phyloP scores from a whole-genome alignment of 2,113 vertebrate genomes.

The Corythornis madagascariensis region DNA sequence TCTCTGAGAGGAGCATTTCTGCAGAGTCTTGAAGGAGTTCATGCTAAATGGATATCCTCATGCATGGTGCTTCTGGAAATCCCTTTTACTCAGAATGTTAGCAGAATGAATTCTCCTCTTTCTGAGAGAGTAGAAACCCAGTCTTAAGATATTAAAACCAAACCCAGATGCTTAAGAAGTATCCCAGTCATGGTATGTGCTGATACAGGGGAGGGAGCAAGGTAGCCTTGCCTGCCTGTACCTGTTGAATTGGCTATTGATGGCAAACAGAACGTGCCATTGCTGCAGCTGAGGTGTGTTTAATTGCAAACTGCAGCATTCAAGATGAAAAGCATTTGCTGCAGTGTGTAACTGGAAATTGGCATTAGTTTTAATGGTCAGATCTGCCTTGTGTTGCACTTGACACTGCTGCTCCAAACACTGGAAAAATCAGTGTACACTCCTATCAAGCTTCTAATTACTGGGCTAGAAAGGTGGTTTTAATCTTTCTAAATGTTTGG shows the following conservation, averaged over 20 bases:
- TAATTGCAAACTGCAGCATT: neutral
- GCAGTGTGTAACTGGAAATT: neutral
- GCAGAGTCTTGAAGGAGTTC: neutral
- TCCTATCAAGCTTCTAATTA: neutral
- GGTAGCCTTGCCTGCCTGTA: neutral
- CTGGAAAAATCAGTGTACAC: neutral
- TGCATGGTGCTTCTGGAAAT: neutral
- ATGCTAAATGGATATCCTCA: neutral
- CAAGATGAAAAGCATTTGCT: neutral
- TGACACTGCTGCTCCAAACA: neutral
- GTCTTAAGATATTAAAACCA: too few relatives aligned
- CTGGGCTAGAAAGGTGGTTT: neutral
- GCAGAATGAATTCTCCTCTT: neutral
- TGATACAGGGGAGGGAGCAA: neutral
- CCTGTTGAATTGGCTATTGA: neutral
- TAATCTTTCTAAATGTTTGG: neutral
- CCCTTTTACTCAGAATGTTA: neutral
- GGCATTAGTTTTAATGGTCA: neutral
- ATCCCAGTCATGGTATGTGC: neutral
- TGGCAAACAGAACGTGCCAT: neutral
- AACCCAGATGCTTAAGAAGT: neutral
- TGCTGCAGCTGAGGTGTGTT: neutral
- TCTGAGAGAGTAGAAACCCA: neutral
- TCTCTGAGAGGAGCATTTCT: neutral
- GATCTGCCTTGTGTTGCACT: neutral